Percentiles rank a stretch among this genome's conserved stretches.
These are phyloP conservation scores for Mycteria americana DNA, from an alignment of 2,797 vertebrate species.

Conservation along the genomic window DNA sequence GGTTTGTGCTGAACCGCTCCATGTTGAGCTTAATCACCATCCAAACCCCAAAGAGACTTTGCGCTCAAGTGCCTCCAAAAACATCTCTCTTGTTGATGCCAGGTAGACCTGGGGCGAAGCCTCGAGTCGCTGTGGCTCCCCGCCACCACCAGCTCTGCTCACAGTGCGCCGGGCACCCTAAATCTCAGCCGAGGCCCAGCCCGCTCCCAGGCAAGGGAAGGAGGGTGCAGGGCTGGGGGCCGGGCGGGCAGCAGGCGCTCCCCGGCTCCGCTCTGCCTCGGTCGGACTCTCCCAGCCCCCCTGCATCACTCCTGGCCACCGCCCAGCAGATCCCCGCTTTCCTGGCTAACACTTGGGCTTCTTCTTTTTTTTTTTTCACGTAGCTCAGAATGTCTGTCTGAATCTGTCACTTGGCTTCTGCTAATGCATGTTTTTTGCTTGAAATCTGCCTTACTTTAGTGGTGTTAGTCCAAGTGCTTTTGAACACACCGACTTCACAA, in stretches of 20 bases:
- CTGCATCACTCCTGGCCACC: accelerated
- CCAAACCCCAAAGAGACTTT: background rate
- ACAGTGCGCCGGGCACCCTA: accelerated
- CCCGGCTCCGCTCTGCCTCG: background rate
- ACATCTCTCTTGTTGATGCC: accelerated
- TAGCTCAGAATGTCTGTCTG: background rate
- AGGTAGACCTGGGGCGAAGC: background rate
- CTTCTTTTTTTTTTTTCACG: background rate
- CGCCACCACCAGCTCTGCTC: accelerated
- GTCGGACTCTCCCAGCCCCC: background rate
- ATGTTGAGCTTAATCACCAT: background rate
- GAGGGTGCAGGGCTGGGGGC: background rate
- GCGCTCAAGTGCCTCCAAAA: background rate
- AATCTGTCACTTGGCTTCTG: background rate
- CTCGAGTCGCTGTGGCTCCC: accelerated
- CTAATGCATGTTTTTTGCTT: background rate
- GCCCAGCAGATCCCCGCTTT: accelerated
- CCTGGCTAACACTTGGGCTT: background rate
- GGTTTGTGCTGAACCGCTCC: background rate
- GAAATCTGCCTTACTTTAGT: background rate
- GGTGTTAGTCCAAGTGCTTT: background rate
- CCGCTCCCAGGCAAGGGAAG: background rate
- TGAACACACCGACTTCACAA: accelerated
- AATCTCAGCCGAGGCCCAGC: background rate
- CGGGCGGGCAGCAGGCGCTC: accelerated